Evolutionary conservation across 1,140 invertebrate genomes (phyloP), one percentile per base, ranked within the genome.

Genomic region (Metopolophium dirhodum): DNA sequence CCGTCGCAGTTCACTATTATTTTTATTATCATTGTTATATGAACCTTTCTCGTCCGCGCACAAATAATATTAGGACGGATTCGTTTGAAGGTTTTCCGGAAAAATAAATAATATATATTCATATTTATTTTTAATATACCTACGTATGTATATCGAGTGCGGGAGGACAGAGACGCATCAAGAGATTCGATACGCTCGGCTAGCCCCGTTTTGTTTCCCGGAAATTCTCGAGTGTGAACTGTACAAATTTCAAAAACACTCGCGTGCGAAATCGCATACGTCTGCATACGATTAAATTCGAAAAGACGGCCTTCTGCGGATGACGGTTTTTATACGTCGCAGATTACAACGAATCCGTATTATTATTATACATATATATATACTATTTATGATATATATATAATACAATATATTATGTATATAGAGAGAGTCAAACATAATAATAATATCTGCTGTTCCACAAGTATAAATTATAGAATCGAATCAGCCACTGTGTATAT

Each of bases 211-310:
- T 54, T 89, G n/a, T 89, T 89, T 89, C 47, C n/a, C n/a, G n/a
- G 47, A 88, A 88, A 88, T 35, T 88, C 47, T 88, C n/a, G 14
- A 88, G 47, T 88, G 86, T 35, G 47, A 88, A 88, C 49, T 51
- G 86, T 23, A 54, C 87, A 47, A 89, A 89, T 89, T 89, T 89
- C 87, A 89, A 89, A 54, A 89, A 89, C 87, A 89, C 49, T 89
- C 87, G 87, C 11, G 11, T 54, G 22, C n/a, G 6, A 51, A 22
- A 26, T 35, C n/a, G 87, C 26, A 54, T 37, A 54, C 49, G 49
- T 37, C n/a, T 89, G 35, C 49, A 89, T 89, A 54, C 35, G 87
- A 89, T 89, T 54, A 89, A 89, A 89, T 89, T 54, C 49, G 22
- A 89, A 54, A 26, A 89, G 35, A 89, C 87, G n/a, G 87, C n/a